Base-by-base conservation (phyloP, 1,140 invertebrate species). In the Oscheius sp. region DNA sequence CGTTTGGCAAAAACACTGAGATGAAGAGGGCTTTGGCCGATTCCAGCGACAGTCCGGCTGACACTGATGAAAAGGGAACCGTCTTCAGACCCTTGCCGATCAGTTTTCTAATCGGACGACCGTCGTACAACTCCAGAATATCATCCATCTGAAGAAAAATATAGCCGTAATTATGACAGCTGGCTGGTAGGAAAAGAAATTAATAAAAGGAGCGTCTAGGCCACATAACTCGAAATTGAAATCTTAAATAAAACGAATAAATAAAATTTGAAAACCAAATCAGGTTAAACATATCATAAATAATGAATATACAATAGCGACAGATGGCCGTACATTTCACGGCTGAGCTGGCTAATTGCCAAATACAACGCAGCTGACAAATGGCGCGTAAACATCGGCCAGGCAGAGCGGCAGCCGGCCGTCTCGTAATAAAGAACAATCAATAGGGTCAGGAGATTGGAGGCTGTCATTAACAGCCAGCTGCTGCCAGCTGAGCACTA, bases 1-100 rank as follows among this genome's bases (percentile, higher is more conserved):
- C 63, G 15, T 65, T 34, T 20, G 63, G 63, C n/a, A 65, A 38
- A 23, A 65, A 65, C 2, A 65, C 63, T 2, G 63, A 34, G 26
- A 42, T 26, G 34, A 65, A 38, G 3, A 38, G 7, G 49, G 49
- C 49, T 55, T 23, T 7, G 49, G 28, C 7, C 7, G 49, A 55
- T 23, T 42, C 38, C 38, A 42, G 38, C 38, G 38, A 42, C 7
- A 10, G n/a, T 7, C n/a, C n/a, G 38, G n/a, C 38, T 10, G 49
- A 55, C 15, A 55, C 4, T 7, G 49, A 7, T 55, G 15, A 26
- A 23, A 26, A 55, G 23, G n/a, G n/a, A 42, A 10, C 38, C 38
- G 38, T 42, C 38, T 15, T 23, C 49, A 55, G 15, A 7, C 23
- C 49, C 49, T 7, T 55, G 7, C 28, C 4, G 49, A 23, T 23